These are phyloP conservation scores for Mythimna albipuncta DNA, from an alignment of 2,888 invertebrate species.

Conservation along the genomic window DNA sequence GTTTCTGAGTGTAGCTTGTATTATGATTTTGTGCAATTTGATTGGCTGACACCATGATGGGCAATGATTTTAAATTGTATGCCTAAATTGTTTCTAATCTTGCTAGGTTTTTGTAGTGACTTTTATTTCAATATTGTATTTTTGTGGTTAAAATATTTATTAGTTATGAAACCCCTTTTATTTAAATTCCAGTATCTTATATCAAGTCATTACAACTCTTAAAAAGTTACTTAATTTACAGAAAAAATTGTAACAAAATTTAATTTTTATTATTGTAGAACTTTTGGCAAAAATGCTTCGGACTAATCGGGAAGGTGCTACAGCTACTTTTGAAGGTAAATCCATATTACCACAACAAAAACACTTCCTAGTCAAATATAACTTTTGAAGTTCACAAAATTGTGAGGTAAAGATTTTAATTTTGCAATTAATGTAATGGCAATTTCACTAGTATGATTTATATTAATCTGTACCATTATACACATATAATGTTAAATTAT, in stretches of 20 bases:
- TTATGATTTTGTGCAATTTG: conserved; percentile 57
- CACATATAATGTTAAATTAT: background rate
- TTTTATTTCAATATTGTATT: background rate
- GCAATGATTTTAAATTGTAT: conserved; percentile 52
- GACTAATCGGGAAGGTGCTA: conserved; percentile 56
- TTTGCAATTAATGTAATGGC: background rate
- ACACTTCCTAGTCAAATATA: background rate
- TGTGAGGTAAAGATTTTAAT: background rate
- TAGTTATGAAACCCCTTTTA: too few species aligned
- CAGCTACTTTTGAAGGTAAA: conserved; percentile 65
- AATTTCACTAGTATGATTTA: background rate
- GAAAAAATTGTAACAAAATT: background rate
- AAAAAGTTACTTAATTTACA: background rate
- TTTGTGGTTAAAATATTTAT: background rate
- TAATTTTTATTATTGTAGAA: conserved; percentile 40
- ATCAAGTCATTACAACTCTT: background rate
- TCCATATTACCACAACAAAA: background rate
- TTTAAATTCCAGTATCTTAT: too few species aligned
- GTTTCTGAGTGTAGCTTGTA: conserved; percentile 42
- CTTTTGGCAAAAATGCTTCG: conserved; percentile 61
- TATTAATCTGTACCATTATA: background rate
- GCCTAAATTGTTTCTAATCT: conserved; percentile 35
- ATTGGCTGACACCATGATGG: conserved; percentile 63
- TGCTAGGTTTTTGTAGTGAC: conserved; percentile 13
- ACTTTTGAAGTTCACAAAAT: background rate